Percentiles rank a stretch among this genome's conserved stretches.
Conservation (phyloP, 2,113 vertebrate genomes). For the Herpetotheres cachinnans region DNA sequence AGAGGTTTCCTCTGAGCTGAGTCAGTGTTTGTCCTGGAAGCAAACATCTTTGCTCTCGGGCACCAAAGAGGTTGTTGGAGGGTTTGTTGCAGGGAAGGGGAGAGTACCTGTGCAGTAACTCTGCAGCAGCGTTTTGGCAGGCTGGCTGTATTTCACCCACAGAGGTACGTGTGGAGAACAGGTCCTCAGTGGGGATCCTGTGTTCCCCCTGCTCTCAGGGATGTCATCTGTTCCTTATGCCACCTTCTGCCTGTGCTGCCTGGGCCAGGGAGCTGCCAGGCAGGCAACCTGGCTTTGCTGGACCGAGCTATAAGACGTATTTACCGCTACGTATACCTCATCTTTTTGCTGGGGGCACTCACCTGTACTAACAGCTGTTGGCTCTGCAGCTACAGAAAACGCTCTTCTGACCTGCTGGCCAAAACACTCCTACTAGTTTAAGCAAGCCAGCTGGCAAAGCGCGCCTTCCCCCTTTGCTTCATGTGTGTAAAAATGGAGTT, state of each 20-base stretch:
- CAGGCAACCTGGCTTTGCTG: background rate
- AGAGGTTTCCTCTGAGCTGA: background rate
- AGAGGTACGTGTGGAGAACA: accelerated
- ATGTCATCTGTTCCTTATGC: background rate
- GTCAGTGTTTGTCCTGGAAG: background rate
- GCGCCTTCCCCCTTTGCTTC: background rate
- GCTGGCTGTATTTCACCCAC: background rate
- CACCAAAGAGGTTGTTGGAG: accelerated
- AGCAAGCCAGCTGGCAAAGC: background rate
- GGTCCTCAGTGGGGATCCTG: background rate
- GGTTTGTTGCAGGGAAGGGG: background rate
- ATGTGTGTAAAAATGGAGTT: background rate
- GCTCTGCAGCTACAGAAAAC: background rate
- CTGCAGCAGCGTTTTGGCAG: background rate
- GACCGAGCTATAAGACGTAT: accelerated
- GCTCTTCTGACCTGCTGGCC: background rate
- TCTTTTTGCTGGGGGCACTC: background rate
- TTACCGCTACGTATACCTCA: background rate
- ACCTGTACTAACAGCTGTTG: background rate
- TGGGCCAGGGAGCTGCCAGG: background rate
- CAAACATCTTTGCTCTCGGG: background rate
- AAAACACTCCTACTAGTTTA: background rate
- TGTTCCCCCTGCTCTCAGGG: background rate
- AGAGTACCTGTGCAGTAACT: background rate
- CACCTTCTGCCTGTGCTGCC: background rate